Conservation (phyloP, 2,888 invertebrate species). For the Andrena bucephala region DNA sequence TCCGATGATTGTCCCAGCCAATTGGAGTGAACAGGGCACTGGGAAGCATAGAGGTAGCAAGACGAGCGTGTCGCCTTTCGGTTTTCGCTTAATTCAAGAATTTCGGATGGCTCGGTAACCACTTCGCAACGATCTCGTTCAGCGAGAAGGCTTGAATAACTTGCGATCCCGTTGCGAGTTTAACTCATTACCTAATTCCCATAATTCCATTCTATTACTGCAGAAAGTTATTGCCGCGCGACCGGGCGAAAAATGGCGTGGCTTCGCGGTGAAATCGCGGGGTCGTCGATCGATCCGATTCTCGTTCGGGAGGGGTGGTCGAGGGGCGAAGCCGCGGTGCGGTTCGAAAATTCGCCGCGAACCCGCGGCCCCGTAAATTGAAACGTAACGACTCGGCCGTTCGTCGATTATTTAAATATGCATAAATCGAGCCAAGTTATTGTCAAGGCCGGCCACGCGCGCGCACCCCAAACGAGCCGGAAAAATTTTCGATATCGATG, state of each 20-base stretch:
- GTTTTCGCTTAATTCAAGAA: background rate
- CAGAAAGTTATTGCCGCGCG: slow-evolving; percentile 1
- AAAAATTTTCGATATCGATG: background rate
- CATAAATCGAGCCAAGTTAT: slow-evolving; percentile 77
- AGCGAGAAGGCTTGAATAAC: background rate
- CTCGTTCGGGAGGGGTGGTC: background rate
- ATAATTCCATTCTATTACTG: background rate
- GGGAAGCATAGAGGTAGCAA: background rate
- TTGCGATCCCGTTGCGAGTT: too few species aligned
- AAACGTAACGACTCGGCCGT: slow-evolving; percentile 68
- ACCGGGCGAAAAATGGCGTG: slow-evolving; percentile 20
- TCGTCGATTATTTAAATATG: slow-evolving; percentile 74
- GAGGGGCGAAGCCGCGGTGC: slow-evolving; percentile 21
- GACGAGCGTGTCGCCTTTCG: slow-evolving; percentile 11
- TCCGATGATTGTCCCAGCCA: slow-evolving; percentile 7
- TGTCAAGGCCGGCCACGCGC: slow-evolving; percentile 66
- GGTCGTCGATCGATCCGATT: slow-evolving; percentile 27
- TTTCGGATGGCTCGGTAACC: slow-evolving; percentile 22
- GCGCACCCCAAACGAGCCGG: background rate
- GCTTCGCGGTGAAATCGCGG: slow-evolving; percentile 8
- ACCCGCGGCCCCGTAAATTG: slow-evolving; percentile 71
- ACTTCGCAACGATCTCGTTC: slow-evolving; percentile 1
- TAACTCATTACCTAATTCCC: too few species aligned
- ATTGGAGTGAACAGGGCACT: background rate
- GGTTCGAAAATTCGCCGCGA: slow-evolving; percentile 70